Conservation (phyloP, 2,113 vertebrate genomes). For the Calyptommatus sinebrachiatus region DNA sequence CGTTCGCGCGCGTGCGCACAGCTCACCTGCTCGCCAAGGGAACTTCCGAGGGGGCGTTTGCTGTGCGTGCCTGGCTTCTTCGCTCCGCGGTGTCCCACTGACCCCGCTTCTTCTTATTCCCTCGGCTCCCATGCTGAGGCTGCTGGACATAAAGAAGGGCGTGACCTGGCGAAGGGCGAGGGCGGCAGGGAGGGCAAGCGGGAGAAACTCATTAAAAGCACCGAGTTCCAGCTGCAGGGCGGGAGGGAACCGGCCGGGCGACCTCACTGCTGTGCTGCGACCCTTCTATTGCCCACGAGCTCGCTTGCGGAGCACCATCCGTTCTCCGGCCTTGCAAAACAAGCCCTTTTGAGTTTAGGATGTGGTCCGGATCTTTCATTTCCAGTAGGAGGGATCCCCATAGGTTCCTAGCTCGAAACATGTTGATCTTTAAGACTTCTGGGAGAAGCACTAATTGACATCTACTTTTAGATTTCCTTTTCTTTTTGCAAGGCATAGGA, state of each 20-base stretch:
- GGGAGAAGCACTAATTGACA: neutral
- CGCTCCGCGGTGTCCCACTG: constrained; percentile 6
- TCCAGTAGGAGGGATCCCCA: no score
- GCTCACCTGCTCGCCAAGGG: neutral
- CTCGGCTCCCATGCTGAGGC: constrained; percentile 62
- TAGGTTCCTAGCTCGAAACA: neutral
- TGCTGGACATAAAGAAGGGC: constrained; percentile 47
- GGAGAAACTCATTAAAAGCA: neutral
- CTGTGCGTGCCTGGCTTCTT: neutral
- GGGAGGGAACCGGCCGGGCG: neutral
- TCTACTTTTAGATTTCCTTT: no score
- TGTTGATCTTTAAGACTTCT: neutral
- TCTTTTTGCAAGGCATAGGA: no score
- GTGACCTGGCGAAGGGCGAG: neutral
- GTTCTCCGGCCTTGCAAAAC: neutral
- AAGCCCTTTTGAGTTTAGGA: neutral
- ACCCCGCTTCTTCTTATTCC: neutral
- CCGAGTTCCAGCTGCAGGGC: accelerated
- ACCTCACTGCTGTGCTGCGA: no score
- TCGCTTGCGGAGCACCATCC: no score
- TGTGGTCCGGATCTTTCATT: neutral
- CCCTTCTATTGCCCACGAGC: no score
- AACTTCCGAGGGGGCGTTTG: neutral
- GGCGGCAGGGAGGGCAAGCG: neutral
- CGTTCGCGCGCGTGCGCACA: no score